phyloP scores from a whole-genome alignment of 2,888 invertebrate genomes.

The Sinelater perroti region DNA sequence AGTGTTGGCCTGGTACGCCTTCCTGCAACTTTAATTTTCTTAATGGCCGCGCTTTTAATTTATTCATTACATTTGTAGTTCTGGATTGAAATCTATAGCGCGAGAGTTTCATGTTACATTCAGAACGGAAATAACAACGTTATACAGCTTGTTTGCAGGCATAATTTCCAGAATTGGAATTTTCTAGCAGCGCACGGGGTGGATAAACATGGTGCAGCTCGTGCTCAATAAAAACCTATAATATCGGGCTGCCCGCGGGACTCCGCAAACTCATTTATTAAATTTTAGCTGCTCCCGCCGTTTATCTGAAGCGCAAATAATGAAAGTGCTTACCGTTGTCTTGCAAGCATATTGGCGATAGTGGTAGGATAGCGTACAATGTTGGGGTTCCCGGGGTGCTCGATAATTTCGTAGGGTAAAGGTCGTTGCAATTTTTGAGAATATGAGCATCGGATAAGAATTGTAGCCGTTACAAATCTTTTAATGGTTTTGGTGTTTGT shows the following conservation, averaged over 20 bases:
- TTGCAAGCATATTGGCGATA: slow-evolving; percentile 13
- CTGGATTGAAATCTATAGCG: too few species aligned
- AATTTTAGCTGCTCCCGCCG: neutral
- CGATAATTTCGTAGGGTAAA: slow-evolving; percentile 38
- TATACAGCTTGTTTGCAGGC: too few species aligned
- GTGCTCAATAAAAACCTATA: neutral
- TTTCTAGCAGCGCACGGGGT: too few species aligned
- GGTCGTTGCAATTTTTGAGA: slow-evolving; percentile 33
- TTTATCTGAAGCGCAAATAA: slow-evolving; percentile 14
- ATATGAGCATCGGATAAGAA: slow-evolving; percentile 35
- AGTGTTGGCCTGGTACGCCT: too few species aligned
- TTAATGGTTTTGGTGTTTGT: too few species aligned
- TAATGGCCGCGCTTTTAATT: too few species aligned
- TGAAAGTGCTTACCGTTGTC: slow-evolving; percentile 11
- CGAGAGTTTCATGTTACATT: too few species aligned
- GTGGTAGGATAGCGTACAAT: slow-evolving; percentile 14
- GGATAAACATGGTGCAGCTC: too few species aligned
- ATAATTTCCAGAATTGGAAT: too few species aligned
- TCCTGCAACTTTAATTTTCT: too few species aligned
- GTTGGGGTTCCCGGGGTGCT: slow-evolving; percentile 16
- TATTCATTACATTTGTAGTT: too few species aligned
- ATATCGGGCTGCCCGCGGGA: neutral
- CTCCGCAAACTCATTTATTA: slow-evolving; percentile 11
- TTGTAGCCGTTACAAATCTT: slow-evolving; percentile 32
- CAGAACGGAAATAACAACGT: too few species aligned